Base-by-base conservation (phyloP, 2,888 invertebrate genomes). In the Ganaspis brasiliensis region DNA sequence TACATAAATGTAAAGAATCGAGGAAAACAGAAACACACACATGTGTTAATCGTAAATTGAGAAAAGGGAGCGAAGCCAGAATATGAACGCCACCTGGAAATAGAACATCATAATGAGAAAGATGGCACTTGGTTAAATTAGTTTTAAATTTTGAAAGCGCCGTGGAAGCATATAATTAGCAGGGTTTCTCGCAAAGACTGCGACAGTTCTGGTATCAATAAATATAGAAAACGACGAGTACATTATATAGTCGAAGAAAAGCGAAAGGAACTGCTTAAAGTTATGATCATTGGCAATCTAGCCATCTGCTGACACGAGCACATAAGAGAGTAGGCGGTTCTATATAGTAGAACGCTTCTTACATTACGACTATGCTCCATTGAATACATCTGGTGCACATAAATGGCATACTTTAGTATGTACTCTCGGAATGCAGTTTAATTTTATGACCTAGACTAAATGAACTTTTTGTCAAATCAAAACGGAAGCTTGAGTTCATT, bases 241-340 rank as follows among this genome's bases (percentile, higher is more conserved):
- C n/a, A n/a, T n/a, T n/a, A n/a, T n/a, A n/a, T 24, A 67, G 67
- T 49, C 67, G 67, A 67, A 67, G 67, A 49, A 67, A 67, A 67
- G 67, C 67, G 67, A 67, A 67, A 67, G 67, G 45, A 67, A 67
- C 67, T 49, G 45, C 45, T 52, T 40, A 67, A 45, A 73, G 55
- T 75, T 75, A 75, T 73, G 73, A 45, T 61, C 59, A 52, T 72
- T 75, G 63, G 61, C 67, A 49, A 55, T 73, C 45, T 49, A 72
- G 72, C 59, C 55, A 55, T 59, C 71, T 78, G 75, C 73, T 73
- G 24, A 63, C 63, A 73, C 26, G 14, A 72, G 26, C 40, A 56
- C 71, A 56, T 73, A 67, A 14, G 21, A 40, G 67, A 67, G 67
- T 49, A 67, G 67, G 67, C 67, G 67, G 67, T 67, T 45, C 67